Base-by-base conservation (phyloP, 2,888 invertebrate genomes). In the Psylliodes chrysocephalus region DNA sequence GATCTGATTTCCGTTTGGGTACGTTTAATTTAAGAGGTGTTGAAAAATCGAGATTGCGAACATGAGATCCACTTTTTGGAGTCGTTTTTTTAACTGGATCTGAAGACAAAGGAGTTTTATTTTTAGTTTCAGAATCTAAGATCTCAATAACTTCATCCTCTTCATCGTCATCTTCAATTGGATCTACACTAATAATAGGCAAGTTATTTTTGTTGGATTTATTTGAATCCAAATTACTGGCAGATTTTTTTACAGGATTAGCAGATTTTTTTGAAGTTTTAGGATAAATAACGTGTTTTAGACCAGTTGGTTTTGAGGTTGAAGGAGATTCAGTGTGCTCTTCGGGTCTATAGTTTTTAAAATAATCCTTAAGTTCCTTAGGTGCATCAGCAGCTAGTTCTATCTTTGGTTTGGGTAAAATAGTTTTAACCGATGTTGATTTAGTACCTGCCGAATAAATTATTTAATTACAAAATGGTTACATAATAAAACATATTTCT, bases 11-110 rank as follows among this genome's bases (percentile, higher is more conserved):
- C 17, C 15, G 38, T 18, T 14, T 2, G 10, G 12, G 22, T 1
- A 25, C 6, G 6, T 22, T 68, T 35, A 64, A 47, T 68, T 72
- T 75, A 15, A 72, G 69, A 4, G 77, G 77, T 1, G 75, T 73
- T 1, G 78, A 73, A 68, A 79, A 79, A 62, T 79, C 72, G 18
- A 79, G 65, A 44, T 76, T 76, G 15, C 79, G 69, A 33, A 79
- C 70, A 56, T 79, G 78, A 5, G 77, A 77, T 30, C 72, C 70
- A 51, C 72, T 73, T 66, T 68, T 71, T 10, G 72, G 70, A n/a
- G 74, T 67, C 3, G 47, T 15, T 56, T 59, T 71, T 42, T 64
- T 62, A n/a, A 25, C 14, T 6, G 35, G 12, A 10, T 64, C 66
- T 19, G 54, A 1, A 42, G 49, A 22, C 25, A 49, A 15, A 4